Base-by-base conservation (phyloP, 2,797 vertebrate genomes). In the Malurus leucopterus region DNA sequence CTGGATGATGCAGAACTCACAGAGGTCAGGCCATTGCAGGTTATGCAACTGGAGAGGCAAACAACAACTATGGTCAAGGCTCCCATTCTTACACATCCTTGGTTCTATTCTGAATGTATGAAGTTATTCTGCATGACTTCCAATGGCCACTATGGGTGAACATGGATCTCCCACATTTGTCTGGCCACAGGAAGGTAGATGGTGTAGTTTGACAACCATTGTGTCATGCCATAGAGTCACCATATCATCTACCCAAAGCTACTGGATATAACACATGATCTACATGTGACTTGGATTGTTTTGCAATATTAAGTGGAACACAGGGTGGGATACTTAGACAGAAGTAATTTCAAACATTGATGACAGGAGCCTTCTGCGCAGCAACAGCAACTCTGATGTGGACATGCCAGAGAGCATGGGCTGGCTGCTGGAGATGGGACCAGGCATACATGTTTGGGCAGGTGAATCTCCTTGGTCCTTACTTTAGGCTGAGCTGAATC, bases 301-400 rank as follows among this genome's bases (percentile, higher is more conserved):
- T 71, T 1, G 1, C 24, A 89, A 54, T 51, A 71, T 36, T n/a
- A 86, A 71, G 49, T 29, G 43, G 43, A 76, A 71, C 19, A 67
- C 9, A 49, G 20, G 20, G 5, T 44, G 10, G 17, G 15, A 46
- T n/a, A 32, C 29, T 15, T 55, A 78, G 50, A 15, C 50, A 55
- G 61, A 87, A 49, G 53, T 47, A 5, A 51, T 13, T 26, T 63
- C 27, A 84, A 2, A n/a, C 55, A 5, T 9, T 36, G 63, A 41
- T 64, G 50, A 89, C 78, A 68, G 11, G 9, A 82, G 29, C 34
- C 29, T 46, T n/a, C 75, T 44, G 21, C 68, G 55, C 50, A 72
- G 13, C 69, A 68, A 6, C 0, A 0, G 58, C 23, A 57, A 13
- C 29, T 47, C 20, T 2, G 3, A 18, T 11, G 16, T 36, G 44